Evolutionary conservation across 1,140 invertebrate genomes (phyloP).

Genomic region (Paraescarpia echinospica): DNA sequence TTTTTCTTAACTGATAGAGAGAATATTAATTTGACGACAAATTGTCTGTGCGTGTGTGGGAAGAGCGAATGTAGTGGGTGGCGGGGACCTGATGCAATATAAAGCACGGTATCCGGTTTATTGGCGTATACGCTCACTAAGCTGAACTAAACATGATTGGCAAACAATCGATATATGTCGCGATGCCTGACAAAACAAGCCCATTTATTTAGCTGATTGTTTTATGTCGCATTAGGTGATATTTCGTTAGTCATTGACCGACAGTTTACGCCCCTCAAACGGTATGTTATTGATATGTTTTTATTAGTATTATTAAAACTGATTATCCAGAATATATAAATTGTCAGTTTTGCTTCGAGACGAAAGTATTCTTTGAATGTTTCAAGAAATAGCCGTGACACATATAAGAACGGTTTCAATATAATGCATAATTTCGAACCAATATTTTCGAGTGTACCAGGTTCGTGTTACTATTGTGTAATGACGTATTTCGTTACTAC

Average conservation of each 20-base stretch:
- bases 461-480: no score
- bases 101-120: background rate
- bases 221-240: background rate
- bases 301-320: no score
- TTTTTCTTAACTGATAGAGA: no score
- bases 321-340: no score
- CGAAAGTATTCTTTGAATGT: no score
- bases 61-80: background rate
- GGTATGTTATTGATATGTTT: no score
- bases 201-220: background rate
- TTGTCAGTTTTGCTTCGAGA: no score
- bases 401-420: no score
- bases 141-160: background rate
- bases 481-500: no score
- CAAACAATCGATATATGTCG: background rate
- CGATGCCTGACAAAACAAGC: background rate
- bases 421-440: no score
- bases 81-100: background rate
- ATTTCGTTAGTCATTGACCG: background rate
- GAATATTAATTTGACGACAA: background rate
- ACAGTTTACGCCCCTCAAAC: background rate
- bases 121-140: background rate
- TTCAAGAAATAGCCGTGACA: no score
- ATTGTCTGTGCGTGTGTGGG: background rate
- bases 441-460: no score